Evolutionary conservation across 2,797 vertebrate species (phyloP).

Genomic region (Amniataba percoides): DNA sequence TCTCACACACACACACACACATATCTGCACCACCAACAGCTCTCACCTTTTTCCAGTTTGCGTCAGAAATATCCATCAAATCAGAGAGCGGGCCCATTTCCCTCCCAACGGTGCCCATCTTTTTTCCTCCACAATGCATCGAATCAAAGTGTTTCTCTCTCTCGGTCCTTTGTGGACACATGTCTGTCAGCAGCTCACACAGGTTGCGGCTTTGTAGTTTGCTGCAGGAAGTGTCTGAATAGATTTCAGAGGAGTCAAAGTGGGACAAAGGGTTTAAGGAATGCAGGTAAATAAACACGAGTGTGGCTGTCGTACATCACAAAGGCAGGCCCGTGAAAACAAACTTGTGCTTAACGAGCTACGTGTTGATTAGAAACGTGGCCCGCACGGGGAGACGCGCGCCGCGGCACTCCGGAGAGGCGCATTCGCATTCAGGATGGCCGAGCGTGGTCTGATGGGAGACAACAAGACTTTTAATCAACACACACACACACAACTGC

Average conservation of each 20-base stretch:
- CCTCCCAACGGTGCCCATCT: conserved; percentile 33
- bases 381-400: background rate
- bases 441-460: conserved; percentile 14
- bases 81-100: conserved; percentile 53
- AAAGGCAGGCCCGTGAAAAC: conserved; percentile 20
- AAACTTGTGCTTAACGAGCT: conserved; percentile 22
- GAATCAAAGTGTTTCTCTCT: conserved; percentile 52
- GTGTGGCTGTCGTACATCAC: conserved; percentile 8
- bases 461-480: conserved; percentile 47
- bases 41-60: conserved; percentile 62
- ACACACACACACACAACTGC: conserved; percentile 19
- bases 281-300: conserved; percentile 35
- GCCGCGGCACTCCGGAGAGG: background rate
- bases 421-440: conserved; percentile 35
- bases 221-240: conserved; percentile 48
- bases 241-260: conserved; percentile 55
- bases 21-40: conserved; percentile 42
- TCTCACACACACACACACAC: conserved; percentile 27
- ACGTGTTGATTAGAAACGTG: conserved; percentile 24
- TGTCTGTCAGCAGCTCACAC: conserved; percentile 57
- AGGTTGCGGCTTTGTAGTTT: conserved; percentile 59
- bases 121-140: conserved; percentile 35
- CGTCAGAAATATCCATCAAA: conserved; percentile 69
- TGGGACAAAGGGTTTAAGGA: conserved; percentile 41
- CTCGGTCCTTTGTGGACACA: conserved; percentile 53